Conservation (phyloP, 2,113 vertebrate species). For the Trachemys scripta region DNA sequence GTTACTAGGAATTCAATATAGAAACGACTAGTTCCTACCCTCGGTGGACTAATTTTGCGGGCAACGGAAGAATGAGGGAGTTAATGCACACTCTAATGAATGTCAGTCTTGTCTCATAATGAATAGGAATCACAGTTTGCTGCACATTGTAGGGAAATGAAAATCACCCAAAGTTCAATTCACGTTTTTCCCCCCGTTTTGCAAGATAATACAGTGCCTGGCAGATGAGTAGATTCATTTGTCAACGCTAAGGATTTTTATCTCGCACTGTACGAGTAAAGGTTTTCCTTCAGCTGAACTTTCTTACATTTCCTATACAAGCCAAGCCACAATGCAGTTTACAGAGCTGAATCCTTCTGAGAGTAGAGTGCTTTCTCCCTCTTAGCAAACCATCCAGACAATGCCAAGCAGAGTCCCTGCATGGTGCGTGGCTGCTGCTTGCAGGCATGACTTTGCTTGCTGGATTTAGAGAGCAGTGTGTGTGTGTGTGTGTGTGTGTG, state of each 20-base stretch:
- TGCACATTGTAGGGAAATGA: constrained; percentile 56
- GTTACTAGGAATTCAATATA: constrained; percentile 67
- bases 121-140: constrained; percentile 74
- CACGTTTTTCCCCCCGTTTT: not conserved
- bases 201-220: constrained; percentile 4
- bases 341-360: not conserved
- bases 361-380: not conserved
- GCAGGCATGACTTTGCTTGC: not conserved
- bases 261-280: constrained; percentile 46
- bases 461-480: not conserved
- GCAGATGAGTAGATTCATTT: constrained; percentile 50
- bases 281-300: constrained; percentile 41
- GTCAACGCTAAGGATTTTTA: not conserved
- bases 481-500: rapidly evolving
- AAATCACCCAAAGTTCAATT: constrained; percentile 61
- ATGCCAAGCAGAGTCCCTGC: not conserved
- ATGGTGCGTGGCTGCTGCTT: not conserved
- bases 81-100: constrained; percentile 70
- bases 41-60: constrained; percentile 71
- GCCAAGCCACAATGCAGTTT: not conserved
- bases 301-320: constrained; percentile 21
- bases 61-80: constrained; percentile 58
- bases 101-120: constrained; percentile 67
- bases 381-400: not conserved
- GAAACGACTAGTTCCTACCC: constrained; percentile 50